Percentiles rank a stretch among this genome's conserved stretches.
Evolutionary conservation across 2,797 vertebrate species (phyloP).

Genomic region (Gila robusta): DNA sequence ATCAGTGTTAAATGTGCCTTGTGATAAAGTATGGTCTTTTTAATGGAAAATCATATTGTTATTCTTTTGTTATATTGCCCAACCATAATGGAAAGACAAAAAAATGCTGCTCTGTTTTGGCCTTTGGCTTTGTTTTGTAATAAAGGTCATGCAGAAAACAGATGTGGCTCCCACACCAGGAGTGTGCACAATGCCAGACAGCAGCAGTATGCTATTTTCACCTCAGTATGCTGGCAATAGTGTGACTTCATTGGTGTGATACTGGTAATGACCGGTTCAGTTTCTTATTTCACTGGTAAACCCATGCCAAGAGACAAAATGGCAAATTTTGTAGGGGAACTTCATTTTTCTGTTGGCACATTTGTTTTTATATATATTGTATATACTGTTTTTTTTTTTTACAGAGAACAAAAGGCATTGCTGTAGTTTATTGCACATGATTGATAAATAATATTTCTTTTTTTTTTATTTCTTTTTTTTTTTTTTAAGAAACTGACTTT

Average conservation of each 20-base stretch:
- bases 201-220: constrained; percentile 41
- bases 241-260: constrained; percentile 41
- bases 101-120: not conserved
- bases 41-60: constrained; percentile 17
- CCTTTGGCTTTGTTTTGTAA: constrained; percentile 42
- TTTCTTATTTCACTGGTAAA: not conserved
- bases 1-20: constrained; percentile 24
- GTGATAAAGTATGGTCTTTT: constrained; percentile 24
- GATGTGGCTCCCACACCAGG: constrained; percentile 30
- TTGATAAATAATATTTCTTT: not conserved
- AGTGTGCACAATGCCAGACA: constrained; percentile 25
- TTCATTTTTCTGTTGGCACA: not conserved
- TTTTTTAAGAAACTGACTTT: not conserved
- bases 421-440: not conserved
- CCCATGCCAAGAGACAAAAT: not conserved
- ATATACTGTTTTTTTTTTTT: not conserved
- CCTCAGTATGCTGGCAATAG: constrained; percentile 41
- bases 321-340: not conserved
- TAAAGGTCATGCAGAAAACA: constrained; percentile 48
- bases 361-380: not conserved
- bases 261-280: not conserved
- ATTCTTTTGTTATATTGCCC: constrained; percentile 18
- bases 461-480: fast-evolving
- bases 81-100: not conserved
- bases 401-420: not conserved